Base-by-base conservation (phyloP, 2,797 vertebrate genomes). In the Melanitta fusca region DNA sequence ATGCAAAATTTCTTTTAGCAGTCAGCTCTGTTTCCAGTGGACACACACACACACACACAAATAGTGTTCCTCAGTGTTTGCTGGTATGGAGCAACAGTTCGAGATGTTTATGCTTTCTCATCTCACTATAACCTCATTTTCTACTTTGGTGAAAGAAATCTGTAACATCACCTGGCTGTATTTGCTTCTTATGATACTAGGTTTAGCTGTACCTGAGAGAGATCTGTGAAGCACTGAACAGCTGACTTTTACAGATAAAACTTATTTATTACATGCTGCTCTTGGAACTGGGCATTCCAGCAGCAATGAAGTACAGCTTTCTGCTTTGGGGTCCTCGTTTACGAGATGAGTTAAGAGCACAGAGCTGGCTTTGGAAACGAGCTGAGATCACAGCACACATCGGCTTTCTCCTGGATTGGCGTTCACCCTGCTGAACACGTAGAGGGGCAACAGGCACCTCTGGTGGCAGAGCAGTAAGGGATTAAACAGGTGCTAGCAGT, bases 111-210 rank as follows among this genome's bases (percentile, higher is more conserved):
- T 2, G 3, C 15, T 51, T 22, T 72, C 82, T 74, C 65, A 65
- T 81, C 77, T 91, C 56, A 20, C 8, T 88, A 15, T 32, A 65
- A 86, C 8, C 9, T 41, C 3, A 72, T 95, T 93, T 90, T 69
- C 80, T 75, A 25, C 62, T 27, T 30, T 45, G 47, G 15, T 70
- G 36, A 41, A 51, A 69, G n/a, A 49, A 89, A 66, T 2, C 27
- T 27, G 21, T 22, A 45, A 36, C 36, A 39, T 4, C 41, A 54
- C 58, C 27, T 43, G 34, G 13, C 7, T 2, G 61, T 13, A 10
- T 13, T 16, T 51, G 39, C 51, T 69, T n/a, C 77, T 65, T 41
- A n/a, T 1, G 13, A 64, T 25, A 53, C 56, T 2, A 73, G 66
- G 15, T 72, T 43, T 34, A 75, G 62, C 38, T 54, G 24, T 8